A percentile compares a stretch with the other conserved stretches of the same genome.
Conservation (phyloP, 2,113 vertebrate genomes). For the Halichoeres trimaculatus region DNA sequence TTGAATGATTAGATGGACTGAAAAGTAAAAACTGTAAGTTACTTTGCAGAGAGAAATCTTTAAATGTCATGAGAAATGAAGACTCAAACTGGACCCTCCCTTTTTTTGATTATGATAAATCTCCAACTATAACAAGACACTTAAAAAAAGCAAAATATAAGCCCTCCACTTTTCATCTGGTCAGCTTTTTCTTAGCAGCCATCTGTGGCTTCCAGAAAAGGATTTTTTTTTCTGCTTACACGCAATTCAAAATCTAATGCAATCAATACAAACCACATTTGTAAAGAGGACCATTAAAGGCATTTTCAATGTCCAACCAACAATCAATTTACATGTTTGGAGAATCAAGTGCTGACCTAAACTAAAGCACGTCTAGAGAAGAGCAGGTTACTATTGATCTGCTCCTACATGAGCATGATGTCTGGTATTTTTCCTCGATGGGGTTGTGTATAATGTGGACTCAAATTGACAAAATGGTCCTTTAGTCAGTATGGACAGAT, state of each 20-base stretch:
- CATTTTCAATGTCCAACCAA: conserved; percentile 83
- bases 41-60: not conserved
- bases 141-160: not conserved
- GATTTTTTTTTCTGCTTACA: conserved; percentile 49
- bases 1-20: not conserved
- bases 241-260: conserved; percentile 76
- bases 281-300: conserved; percentile 84
- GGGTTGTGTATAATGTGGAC: conserved; percentile 71
- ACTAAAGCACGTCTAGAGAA: conserved; percentile 77
- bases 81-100: too few species aligned
- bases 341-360: conserved; percentile 87
- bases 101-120: too few species aligned
- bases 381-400: conserved; percentile 86
- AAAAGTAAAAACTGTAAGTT: not conserved
- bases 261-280: conserved; percentile 89
- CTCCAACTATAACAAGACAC: not conserved
- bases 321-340: conserved; percentile 87
- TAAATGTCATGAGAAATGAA: not conserved
- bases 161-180: not conserved
- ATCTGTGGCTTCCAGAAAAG: conserved; percentile 30
- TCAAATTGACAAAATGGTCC: conserved; percentile 73
- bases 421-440: conserved; percentile 67
- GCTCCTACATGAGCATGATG: conserved; percentile 78
- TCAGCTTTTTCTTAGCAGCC: conserved; percentile 24
- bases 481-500: conserved; percentile 56